Evolutionary conservation across 2,113 vertebrate species (phyloP), one percentile per base, ranked within the genome.

Genomic region (Meriones unguiculatus): DNA sequence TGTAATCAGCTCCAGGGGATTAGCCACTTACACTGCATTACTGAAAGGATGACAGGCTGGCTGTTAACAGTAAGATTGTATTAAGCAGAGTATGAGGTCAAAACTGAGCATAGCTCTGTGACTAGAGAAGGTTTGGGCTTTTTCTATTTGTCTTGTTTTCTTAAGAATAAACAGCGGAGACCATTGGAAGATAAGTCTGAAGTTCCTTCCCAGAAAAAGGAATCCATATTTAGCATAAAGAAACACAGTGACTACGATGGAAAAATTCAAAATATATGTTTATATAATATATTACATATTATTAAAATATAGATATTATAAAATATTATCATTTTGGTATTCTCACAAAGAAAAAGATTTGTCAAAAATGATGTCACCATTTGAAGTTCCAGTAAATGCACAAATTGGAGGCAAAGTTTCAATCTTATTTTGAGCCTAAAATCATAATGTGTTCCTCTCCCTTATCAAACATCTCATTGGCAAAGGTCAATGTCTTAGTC

Each of bases 11-110:
- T 93, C 94, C 91, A 65, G 30, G 84, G 89, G 52, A 4, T 97
- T 94, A 95, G 88, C 86, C 93, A 91, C 91, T 89, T 87, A 88
- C 93, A 93, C 95, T 89, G 89, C 85, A 95, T 91, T 93, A 97
- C 89, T 93, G 94, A 93, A 96, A 93, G 87, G 89, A 96, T 90
- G 86, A 94, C 88, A 89, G 77, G 93, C 70, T 32, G 80, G 41
- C 85, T 80, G 77, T 84, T 93, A 94, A 95, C 50, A 96, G 65
- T 65, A 89, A 94, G 92, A 97, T 89, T 87, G 78, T 65, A 87
- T 87, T 89, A 96, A 82, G 85, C 69, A 94, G 95, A 95, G 93
- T 84, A 93, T 80, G 95, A 87, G 57, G 89, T 78, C 72, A 76
- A 97, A 96, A 82, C 91, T 92, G 46, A 91, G 86, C 64, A 77